Evolutionary conservation across 2,113 vertebrate species (phyloP).

Genomic region (Chelonoidis abingdonii): DNA sequence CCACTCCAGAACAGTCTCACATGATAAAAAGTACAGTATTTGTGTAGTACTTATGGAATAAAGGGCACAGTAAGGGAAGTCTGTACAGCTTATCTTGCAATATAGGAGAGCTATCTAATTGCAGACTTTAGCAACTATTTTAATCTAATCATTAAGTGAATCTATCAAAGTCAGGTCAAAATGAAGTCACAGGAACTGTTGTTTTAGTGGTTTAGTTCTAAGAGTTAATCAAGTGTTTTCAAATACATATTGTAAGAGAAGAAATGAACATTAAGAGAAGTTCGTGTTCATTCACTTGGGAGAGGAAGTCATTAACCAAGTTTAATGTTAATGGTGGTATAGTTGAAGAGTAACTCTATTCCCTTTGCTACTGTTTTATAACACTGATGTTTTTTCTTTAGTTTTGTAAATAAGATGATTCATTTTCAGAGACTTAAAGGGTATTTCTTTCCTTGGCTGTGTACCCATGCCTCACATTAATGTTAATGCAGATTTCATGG

Average conservation of each 20-base stretch:
- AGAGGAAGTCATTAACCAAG: slow-evolving; percentile 42
- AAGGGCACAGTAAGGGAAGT: neutral
- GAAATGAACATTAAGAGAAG: slow-evolving; percentile 30
- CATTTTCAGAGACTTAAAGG: neutral
- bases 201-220: slow-evolving; percentile 46
- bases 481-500: neutral
- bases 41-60: neutral
- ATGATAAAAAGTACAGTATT: neutral
- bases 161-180: slow-evolving; percentile 57
- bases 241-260: slow-evolving; percentile 41
- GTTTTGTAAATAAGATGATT: slow-evolving; percentile 4
- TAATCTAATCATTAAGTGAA: slow-evolving; percentile 45
- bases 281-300: neutral
- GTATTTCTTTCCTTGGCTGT: neutral
- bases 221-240: slow-evolving; percentile 47
- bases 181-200: slow-evolving; percentile 43
- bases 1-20: neutral
- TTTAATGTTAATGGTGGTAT: slow-evolving; percentile 24
- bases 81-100: neutral
- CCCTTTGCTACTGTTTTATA: neutral
- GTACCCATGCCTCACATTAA: neutral
- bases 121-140: slow-evolving; percentile 40
- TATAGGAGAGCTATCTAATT: neutral
- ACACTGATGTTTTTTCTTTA: slow-evolving; percentile 1
- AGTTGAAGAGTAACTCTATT: neutral